phyloP scores from a whole-genome alignment of 2,888 invertebrate genomes.

The Eutolmus rufibarbis region DNA sequence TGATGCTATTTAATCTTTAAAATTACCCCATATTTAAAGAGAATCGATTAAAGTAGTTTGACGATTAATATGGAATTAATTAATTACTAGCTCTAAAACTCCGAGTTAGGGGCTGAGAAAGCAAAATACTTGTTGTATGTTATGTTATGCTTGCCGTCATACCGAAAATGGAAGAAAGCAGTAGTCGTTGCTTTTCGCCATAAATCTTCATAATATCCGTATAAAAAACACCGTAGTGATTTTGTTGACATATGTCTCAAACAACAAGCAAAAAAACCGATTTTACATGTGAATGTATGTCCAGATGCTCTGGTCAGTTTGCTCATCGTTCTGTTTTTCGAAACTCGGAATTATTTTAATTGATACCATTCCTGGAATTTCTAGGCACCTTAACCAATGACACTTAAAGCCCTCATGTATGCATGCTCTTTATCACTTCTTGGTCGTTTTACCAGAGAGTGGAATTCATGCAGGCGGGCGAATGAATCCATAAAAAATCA shows the following conservation, averaged over 20 bases:
- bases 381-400: background rate
- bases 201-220: background rate
- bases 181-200: background rate
- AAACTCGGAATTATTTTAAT: background rate
- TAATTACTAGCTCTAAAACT: no score
- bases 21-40: no score
- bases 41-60: no score
- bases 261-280: background rate
- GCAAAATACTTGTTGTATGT: background rate
- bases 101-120: no score
- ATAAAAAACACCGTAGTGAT: background rate
- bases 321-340: background rate
- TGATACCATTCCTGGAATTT: background rate
- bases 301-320: background rate
- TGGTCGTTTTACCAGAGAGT: background rate
- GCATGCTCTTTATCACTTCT: background rate
- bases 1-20: no score
- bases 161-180: background rate
- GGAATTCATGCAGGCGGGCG: background rate
- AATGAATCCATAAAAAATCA: slow-evolving; percentile 34
- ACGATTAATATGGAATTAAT: no score
- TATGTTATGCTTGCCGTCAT: background rate
- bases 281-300: background rate
- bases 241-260: background rate
- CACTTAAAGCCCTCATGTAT: background rate